Percentiles rank a stretch among this genome's conserved stretches.
Conservation (phyloP, 2,888 invertebrate genomes). For the Drosophila anomalata region DNA sequence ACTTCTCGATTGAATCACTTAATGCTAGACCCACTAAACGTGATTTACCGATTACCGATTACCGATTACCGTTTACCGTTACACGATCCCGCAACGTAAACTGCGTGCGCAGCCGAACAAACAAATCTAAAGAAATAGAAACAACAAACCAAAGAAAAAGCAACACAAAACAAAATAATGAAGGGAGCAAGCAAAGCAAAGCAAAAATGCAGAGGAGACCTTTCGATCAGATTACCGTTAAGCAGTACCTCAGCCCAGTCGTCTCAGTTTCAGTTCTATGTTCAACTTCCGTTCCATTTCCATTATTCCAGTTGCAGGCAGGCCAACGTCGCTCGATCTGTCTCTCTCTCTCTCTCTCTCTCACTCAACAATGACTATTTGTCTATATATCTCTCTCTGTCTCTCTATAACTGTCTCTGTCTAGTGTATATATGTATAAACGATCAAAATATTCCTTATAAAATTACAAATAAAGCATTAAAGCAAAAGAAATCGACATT, state of each 20-base stretch:
- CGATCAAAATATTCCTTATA: slow-evolving; percentile 46
- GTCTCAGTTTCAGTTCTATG: slow-evolving; percentile 45
- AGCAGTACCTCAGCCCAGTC: slow-evolving; percentile 84
- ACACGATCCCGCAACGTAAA: slow-evolving; percentile 40
- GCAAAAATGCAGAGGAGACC: slow-evolving; percentile 34
- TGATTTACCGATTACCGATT: slow-evolving; percentile 55
- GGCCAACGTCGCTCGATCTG: slow-evolving; percentile 33
- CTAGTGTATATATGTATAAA: slow-evolving; percentile 38
- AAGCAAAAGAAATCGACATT: slow-evolving; percentile 80
- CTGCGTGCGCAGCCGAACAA: slow-evolving; percentile 61
- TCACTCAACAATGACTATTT: slow-evolving; percentile 3
- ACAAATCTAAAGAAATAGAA: slow-evolving; percentile 63
- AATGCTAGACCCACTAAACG: slow-evolving; percentile 67
- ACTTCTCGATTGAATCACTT: slow-evolving; percentile 62
- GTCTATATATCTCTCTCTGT: neutral
- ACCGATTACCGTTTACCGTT: slow-evolving; percentile 46
- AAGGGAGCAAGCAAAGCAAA: slow-evolving; percentile 41
- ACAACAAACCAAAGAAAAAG: slow-evolving; percentile 39
- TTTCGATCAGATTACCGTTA: slow-evolving; percentile 73
- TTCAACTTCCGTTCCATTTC: slow-evolving; percentile 47
- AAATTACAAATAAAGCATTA: slow-evolving; percentile 48
- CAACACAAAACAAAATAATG: slow-evolving; percentile 56
- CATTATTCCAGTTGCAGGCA: slow-evolving; percentile 22
- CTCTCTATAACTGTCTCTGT: slow-evolving; percentile 26
- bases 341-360: slow-evolving; percentile 11